phyloP scores from a whole-genome alignment of 1,140 invertebrate genomes.

The Microplitis demolitor region DNA sequence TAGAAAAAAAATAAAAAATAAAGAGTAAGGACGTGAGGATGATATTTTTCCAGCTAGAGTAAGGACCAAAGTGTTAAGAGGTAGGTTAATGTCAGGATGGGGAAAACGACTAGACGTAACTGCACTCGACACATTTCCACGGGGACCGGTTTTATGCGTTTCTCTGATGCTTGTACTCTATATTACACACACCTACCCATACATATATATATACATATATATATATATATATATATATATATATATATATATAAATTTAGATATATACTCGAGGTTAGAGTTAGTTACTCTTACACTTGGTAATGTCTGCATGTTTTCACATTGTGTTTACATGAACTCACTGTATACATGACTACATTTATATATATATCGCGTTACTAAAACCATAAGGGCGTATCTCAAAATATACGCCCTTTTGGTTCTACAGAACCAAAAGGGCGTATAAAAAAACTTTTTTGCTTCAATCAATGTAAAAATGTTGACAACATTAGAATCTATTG shows the following conservation, averaged over 20 bases:
- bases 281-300: not conserved
- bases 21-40: too few relatives aligned
- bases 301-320: slow-evolving; percentile 2
- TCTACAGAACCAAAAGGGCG: too few relatives aligned
- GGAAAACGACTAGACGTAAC: not conserved
- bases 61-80: not conserved
- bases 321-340: slow-evolving; percentile 13
- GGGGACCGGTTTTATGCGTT: slow-evolving; percentile 11
- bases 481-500: too few relatives aligned
- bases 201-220: too few relatives aligned
- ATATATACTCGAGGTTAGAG: slow-evolving; percentile 4
- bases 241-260: not conserved
- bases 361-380: too few relatives aligned
- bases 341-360: not conserved
- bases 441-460: too few relatives aligned
- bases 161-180: not conserved
- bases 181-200: too few relatives aligned
- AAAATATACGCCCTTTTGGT: too few relatives aligned
- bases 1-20: too few relatives aligned
- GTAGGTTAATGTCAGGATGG: not conserved
- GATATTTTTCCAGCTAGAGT: not conserved
- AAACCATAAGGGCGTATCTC: too few relatives aligned
- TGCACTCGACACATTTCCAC: slow-evolving; percentile 11
- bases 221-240: not conserved
- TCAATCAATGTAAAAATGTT: too few relatives aligned